Base-by-base conservation (phyloP, 2,888 invertebrate species). In the Coenonympha arcania region DNA sequence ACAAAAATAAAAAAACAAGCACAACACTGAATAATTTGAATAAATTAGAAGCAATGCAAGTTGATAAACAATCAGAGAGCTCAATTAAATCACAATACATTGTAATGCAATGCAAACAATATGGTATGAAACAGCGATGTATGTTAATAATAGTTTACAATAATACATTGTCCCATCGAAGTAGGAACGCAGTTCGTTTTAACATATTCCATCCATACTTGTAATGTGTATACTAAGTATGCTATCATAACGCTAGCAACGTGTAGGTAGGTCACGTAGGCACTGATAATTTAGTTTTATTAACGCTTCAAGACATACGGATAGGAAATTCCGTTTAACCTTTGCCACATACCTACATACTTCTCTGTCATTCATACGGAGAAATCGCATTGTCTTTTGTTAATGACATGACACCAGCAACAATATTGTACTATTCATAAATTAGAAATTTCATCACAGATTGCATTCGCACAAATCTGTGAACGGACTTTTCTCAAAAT, bases 191-290 rank as follows among this genome's bases (percentile, higher is more conserved):
- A 44, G 48, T 48, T 52, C 44, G 50, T 53, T 52, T 59, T 54
- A 55, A 60, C 54, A 56, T 54, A 57, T 55, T 56, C 58, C 48
- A 37, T 41, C 28, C 19, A 45, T 50, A 59, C 40, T 49, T 45
- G 49, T 24, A 45, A 26, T 8, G 3, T 9, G 24, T 26, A n/a
- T n/a, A n/a, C n/a, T n/a, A n/a, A n/a, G n/a, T n/a, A 9, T 44
- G 33, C 54, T 64, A 63, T 65, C 67, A 60, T 68, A 78, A 76
- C 61, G 52, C 48, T 55, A 42, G 50, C 54, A 57, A 70, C 67
- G 75, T 76, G 77, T 70, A 69, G 75, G 76, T 80, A 79, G 82
- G 82, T 82, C 82, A 81, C 79, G 82, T 81, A 76, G 65, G 63
- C 67, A 66, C 54, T 61, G 61, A 64, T 64, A 61, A 62, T 52